Conservation (phyloP, 2,113 vertebrate genomes). For the Xenopus tropicalis region UCB_Xtro_10.0 CM004448.2:68471501-68472000, state of each 20-base stretch:
- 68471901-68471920: conserved; percentile 42
- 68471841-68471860: conserved; percentile 42
- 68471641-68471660: conserved; percentile 42
- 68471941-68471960: conserved; percentile 40
- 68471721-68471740: conserved; percentile 43
- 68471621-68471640: conserved; percentile 32
- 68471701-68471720: conserved; percentile 44
- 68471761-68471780: conserved; percentile 44
- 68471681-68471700: conserved; percentile 45
- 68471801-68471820: conserved; percentile 46
- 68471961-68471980: conserved; percentile 32
- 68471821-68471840: conserved; percentile 46
- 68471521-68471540: too few species aligned
- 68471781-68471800: conserved; percentile 44
- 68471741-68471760: conserved; percentile 44
- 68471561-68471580: conserved; percentile 20
- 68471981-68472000: neutral
- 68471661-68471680: conserved; percentile 40
- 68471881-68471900: conserved; percentile 45
- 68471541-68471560: conserved; percentile 12
- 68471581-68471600: conserved; percentile 36
- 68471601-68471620: conserved; percentile 40
- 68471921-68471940: conserved; percentile 43
- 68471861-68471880: conserved; percentile 44
- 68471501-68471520: too few species aligned